phyloP scores from a whole-genome alignment of 2,113 vertebrate species.

The Callipepla californica region DNA sequence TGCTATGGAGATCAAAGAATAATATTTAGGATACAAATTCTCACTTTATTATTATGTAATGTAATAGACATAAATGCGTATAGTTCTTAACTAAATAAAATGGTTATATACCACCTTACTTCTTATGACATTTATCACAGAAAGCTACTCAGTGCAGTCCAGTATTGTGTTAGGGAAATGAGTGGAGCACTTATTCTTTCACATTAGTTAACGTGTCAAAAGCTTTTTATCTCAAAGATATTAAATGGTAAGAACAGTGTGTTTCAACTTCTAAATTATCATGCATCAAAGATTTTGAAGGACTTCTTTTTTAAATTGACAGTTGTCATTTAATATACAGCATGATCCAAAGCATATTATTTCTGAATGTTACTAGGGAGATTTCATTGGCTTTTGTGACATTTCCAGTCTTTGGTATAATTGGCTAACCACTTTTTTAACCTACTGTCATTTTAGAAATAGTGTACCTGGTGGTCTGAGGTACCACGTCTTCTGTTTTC shows the following conservation, averaged over 20 bases:
- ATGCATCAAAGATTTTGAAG: conserved; percentile 78
- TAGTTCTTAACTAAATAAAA: conserved; percentile 36
- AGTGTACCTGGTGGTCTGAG: conserved; percentile 43
- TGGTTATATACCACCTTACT: not conserved
- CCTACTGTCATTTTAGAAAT: conserved; percentile 65
- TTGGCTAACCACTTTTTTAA: conserved; percentile 78
- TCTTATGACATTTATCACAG: not conserved
- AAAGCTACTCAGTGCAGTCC: conserved; percentile 6
- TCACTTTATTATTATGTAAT: not conserved
- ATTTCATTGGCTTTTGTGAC: conserved; percentile 81
- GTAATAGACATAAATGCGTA: not conserved
- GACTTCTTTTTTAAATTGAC: conserved; percentile 77
- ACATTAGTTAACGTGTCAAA: conserved; percentile 54
- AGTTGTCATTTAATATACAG: conserved; percentile 81
- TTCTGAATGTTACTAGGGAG: conserved; percentile 81
- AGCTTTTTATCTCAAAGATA: conserved; percentile 72
- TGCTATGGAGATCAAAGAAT: not conserved
- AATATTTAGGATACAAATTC: conserved; percentile 22
- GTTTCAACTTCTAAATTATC: conserved; percentile 80
- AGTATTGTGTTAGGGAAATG: conserved; percentile 37
- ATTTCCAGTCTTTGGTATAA: conserved; percentile 81
- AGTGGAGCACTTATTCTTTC: conserved; percentile 65
- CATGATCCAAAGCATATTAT: conserved; percentile 82
- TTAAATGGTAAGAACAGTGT: conserved; percentile 77
- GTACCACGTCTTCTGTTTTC: conserved; percentile 77